These are phyloP conservation scores for Muschampia plurimacula DNA, from an alignment of 2,888 invertebrate genomes.

Conservation along the genomic window DNA sequence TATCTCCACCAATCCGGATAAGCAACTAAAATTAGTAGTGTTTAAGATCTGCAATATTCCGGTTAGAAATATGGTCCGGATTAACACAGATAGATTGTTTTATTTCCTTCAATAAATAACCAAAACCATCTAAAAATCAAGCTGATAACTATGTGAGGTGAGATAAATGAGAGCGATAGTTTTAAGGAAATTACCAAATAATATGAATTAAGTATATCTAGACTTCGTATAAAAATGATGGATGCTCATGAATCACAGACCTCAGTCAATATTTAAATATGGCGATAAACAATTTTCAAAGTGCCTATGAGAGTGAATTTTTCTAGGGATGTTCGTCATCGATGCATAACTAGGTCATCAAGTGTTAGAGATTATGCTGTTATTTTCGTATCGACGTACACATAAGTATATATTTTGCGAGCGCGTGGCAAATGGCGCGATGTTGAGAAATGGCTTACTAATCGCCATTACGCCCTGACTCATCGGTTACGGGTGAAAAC, in stretches of 20 bases:
- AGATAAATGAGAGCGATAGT: too few species aligned
- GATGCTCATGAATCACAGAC: neutral
- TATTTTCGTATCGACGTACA: neutral
- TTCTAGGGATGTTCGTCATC: slow-evolving; percentile 1
- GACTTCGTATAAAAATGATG: neutral
- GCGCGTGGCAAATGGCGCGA: slow-evolving; percentile 9
- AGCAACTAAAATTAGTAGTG: too few species aligned
- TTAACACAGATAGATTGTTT: too few species aligned
- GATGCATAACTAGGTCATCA: neutral
- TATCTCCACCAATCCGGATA: too few species aligned
- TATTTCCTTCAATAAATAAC: too few species aligned
- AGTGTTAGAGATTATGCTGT: neutral
- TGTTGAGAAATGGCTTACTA: slow-evolving; percentile 1
- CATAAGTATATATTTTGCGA: neutral
- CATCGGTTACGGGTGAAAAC: neutral
- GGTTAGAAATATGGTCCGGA: too few species aligned
- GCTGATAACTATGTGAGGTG: too few species aligned
- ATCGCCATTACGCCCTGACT: neutral
- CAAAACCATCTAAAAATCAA: too few species aligned
- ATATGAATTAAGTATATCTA: neutral
- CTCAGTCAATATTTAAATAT: neutral
- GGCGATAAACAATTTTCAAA: neutral
- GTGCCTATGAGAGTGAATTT: neutral
- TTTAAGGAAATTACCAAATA: too few species aligned
- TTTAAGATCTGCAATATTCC: too few species aligned